A percentile compares a stretch with the other conserved stretches of the same genome.
phyloP scores from a whole-genome alignment of 2,113 vertebrate species.

The Psettodes erumei region DNA sequence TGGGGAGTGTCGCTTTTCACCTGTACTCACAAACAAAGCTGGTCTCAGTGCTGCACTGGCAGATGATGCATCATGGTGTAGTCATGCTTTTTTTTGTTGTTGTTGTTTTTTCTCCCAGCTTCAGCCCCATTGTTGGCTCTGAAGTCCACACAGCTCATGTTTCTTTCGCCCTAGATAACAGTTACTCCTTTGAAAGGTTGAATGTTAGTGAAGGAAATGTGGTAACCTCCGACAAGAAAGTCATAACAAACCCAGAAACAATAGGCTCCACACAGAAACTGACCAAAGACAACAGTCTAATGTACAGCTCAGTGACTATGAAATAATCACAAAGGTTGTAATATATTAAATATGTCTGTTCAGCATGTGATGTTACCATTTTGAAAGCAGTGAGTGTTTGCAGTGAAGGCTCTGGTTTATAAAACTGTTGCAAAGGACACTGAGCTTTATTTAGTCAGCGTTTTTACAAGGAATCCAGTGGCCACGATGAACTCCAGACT shows the following conservation, averaged over 20 bases:
- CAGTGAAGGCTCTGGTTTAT: not conserved
- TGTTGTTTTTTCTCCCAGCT: too few relatives aligned
- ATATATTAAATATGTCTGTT: not conserved
- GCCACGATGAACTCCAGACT: not conserved
- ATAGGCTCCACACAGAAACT: not conserved
- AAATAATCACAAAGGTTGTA: not conserved
- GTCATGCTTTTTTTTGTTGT: not conserved
- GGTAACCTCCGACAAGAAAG: not conserved
- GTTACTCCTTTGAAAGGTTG: not conserved
- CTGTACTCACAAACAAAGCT: not conserved
- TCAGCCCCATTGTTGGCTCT: not conserved
- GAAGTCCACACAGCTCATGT: not conserved
- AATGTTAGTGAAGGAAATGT: not conserved
- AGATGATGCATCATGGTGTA: not conserved
- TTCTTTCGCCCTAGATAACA: not conserved
- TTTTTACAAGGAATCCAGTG: constrained; percentile 3
- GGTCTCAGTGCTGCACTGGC: not conserved
- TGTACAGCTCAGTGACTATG: not conserved
- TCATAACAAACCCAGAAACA: not conserved
- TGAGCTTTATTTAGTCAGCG: not conserved
- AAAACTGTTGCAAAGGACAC: not conserved
- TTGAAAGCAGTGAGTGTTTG: not conserved
- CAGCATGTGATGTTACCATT: not conserved
- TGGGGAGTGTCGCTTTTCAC: constrained; percentile 18
- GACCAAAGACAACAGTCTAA: not conserved